Evolutionary conservation across 1,140 invertebrate species (phyloP), one percentile per base, ranked within the genome.

Genomic region (Hesperophylax magnus): DNA sequence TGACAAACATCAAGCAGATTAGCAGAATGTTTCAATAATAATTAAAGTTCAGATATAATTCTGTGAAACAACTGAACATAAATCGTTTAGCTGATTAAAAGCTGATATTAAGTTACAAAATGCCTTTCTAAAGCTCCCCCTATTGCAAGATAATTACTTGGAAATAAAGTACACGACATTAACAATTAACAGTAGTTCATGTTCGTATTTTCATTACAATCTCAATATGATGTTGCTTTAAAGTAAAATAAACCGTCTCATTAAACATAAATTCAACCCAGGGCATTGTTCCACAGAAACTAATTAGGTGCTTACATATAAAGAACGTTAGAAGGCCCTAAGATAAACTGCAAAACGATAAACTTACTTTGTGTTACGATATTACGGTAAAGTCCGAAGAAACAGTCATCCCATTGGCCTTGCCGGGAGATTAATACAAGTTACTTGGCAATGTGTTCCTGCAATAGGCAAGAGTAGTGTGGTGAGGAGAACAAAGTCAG

Each of bases 321-420:
- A 61, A 61, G 18, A 61, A 24, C 24, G 14, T 61, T 61, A 61
- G n/a, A 22, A 58, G 56, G 18, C 24, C 58, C 24, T 24, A 24
- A 24, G 58, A 61, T 61, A 24, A 61, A 61, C 20, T 20, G 58
- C 58, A 24, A 20, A 61, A 24, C 58, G 17, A 61, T 61, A 18
- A 61, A 61, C 24, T 22, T 22, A 22, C 24, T 61, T 22, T 24
- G 9, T 61, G 9, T 18, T 61, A 20, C 24, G 18, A 61, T 24
- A 22, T 7, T 61, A 20, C 58, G 58, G 58, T 61, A 61, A 22
- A 61, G 15, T 61, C 20, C 58, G 24, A 67, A 0, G 31, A 31
- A 67, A 67, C 63, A n/a, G 63, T 67, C 24, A 27, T 67, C 63
- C 17, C 14, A 27, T 27, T 8, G 63, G 63, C 22, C 63, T 27